Evolutionary conservation across 1,140 invertebrate species (phyloP), one percentile per base, ranked within the genome.

Genomic region (Caerostris darwini): DNA sequence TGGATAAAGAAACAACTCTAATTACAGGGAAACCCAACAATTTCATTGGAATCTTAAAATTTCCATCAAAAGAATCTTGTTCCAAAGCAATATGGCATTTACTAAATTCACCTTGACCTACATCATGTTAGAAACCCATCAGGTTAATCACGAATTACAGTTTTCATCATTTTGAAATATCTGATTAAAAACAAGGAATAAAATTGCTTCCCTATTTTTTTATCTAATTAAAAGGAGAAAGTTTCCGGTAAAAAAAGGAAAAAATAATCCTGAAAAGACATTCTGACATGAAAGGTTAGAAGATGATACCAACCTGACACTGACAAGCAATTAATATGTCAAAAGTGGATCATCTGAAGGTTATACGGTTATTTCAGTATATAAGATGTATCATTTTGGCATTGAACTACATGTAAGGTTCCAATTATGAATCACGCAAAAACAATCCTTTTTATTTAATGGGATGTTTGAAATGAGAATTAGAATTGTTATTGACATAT

Each of bases 271-370:
- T 8, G 19, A 12, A 77, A 14, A 8, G 10, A 10, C 12, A 77
- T 50, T 50, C 12, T 53, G 34, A 77, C 34, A 53, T 77, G 71
- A 77, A 77, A 50, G 10, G 7, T 34, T 53, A 77, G 53, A 12
- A 50, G 71, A 77, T 77, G 71, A 12, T 53, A 77, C 34, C 50
- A 77, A 50, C 53, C 12, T 77, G 71, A 77, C 71, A 77, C 14
- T 77, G 71, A 77, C 12, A 12, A 77, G 71, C 34, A 77, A 77
- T 77, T 77, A 50, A 77, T 12, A 53, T 77, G 71, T 77, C 71
- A 77, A 53, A 77, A 10, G 34, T 12, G 34, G 34, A 14, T 77
- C 7, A 12, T 0, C 10, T 7, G 71, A 77, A 77, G 34, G 71
- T 50, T 77, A 10, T 50, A 50, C 7, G 71, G 34, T 77, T 77